Percentiles rank a stretch among this genome's conserved stretches.
Evolutionary conservation across 2,888 invertebrate genomes (phyloP).

Genomic region (Caenorhabditis drosophilae): DNA sequence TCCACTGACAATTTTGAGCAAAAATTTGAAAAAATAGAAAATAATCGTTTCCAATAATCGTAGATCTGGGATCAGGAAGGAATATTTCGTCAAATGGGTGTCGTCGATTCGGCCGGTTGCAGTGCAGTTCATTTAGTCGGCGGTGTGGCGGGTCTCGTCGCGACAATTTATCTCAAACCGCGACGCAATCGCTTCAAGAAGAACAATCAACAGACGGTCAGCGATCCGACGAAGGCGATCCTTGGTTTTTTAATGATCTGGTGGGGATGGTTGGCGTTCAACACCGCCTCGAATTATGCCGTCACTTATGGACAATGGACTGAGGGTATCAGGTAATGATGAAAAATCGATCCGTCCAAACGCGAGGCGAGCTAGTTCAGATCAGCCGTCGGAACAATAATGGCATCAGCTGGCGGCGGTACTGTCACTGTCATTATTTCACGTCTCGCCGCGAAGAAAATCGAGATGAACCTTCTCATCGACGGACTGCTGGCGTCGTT

Average conservation of each 20-base stretch:
- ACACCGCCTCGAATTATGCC: constrained; percentile 63
- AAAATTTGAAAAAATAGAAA: no score
- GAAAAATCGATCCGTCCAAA: no score
- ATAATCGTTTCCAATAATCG: no score
- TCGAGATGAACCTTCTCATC: constrained; percentile 63
- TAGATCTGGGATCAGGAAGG: constrained; percentile 48
- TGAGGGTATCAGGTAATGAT: constrained; percentile 55
- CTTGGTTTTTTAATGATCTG: constrained; percentile 65
- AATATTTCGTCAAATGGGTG: constrained; percentile 57
- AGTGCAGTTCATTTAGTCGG: constrained; percentile 62
- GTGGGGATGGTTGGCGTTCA: constrained; percentile 65
- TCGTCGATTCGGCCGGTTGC: constrained; percentile 64
- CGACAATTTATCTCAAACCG: constrained; percentile 59
- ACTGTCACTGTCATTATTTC: constrained; percentile 22
- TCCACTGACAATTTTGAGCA: no score
- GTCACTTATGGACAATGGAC: constrained; percentile 60
- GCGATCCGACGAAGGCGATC: constrained; percentile 62
- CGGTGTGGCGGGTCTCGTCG: constrained; percentile 58
- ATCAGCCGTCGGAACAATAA: constrained; percentile 59
- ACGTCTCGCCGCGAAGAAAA: constrained; percentile 41
- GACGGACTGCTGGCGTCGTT: constrained; percentile 63
- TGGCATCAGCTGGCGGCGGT: constrained; percentile 49
- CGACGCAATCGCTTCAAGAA: constrained; percentile 54
- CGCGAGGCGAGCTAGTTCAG: no score
- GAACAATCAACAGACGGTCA: constrained; percentile 52